Conservation (phyloP, 2,113 vertebrate species). For the Prionailurus bengalensis region DNA sequence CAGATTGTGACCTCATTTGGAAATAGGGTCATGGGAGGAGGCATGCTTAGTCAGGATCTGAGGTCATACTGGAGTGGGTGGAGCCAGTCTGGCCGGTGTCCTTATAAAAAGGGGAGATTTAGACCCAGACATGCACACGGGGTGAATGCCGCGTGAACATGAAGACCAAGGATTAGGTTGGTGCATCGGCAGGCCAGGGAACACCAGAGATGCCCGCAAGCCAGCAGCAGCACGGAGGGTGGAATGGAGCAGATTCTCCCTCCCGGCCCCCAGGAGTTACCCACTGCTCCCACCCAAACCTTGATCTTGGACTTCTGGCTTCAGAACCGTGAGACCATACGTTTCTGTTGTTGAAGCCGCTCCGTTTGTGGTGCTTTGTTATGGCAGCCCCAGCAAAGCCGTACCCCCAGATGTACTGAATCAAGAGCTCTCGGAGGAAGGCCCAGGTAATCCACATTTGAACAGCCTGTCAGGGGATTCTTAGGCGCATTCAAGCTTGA, state of each 20-base stretch:
- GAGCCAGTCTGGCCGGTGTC: not conserved
- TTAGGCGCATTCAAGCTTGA: not conserved
- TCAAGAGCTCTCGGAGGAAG: accelerated
- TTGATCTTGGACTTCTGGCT: not conserved
- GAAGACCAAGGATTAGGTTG: not conserved
- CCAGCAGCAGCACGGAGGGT: too few relatives aligned
- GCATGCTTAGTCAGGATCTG: not conserved
- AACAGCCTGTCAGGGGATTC: not conserved
- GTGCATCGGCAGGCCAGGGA: too few relatives aligned
- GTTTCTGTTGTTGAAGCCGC: not conserved
- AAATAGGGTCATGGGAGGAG: not conserved
- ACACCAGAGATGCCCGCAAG: not conserved
- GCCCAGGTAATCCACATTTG: not conserved
- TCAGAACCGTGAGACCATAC: not conserved
- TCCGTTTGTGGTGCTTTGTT: not conserved
- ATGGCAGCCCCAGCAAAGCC: too few relatives aligned
- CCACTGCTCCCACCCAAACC: too few relatives aligned
- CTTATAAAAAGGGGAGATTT: not conserved
- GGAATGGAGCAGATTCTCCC: not conserved
- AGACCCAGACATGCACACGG: too few relatives aligned
- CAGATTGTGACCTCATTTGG: not conserved
- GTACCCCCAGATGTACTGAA: not conserved
- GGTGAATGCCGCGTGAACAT: not conserved
- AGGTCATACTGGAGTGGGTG: not conserved
- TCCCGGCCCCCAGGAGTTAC: not conserved